Percentiles rank a stretch among this genome's conserved stretches.
Conservation (phyloP, 2,888 invertebrate genomes). For the Drosophila buzzatii region DNA sequence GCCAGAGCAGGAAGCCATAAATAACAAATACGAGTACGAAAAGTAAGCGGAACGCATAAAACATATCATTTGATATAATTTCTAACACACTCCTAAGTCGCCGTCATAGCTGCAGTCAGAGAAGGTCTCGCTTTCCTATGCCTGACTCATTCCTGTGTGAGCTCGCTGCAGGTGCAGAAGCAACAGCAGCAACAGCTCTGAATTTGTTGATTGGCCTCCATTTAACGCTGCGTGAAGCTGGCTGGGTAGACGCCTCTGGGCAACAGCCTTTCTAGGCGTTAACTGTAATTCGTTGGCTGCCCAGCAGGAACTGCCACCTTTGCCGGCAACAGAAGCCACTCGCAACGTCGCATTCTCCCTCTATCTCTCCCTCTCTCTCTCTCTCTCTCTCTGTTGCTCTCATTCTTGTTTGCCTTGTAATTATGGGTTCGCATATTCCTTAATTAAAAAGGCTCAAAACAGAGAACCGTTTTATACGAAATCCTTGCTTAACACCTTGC, state of each 20-base stretch:
- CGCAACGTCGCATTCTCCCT: conserved; percentile 9
- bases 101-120: conserved; percentile 5
- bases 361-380: neutral
- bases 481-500: conserved; percentile 51
- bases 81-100: conserved; percentile 59
- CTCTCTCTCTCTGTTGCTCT: conserved; percentile 7
- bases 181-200: conserved; percentile 38
- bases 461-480: conserved; percentile 40
- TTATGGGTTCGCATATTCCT: conserved; percentile 74
- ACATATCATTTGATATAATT: conserved; percentile 77
- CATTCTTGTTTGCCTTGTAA: conserved; percentile 40
- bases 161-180: conserved; percentile 66
- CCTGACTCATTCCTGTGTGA: conserved; percentile 9
- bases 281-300: conserved; percentile 71
- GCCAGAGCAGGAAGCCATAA: conserved; percentile 74
- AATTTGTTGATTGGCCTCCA: conserved; percentile 70
- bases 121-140: neutral
- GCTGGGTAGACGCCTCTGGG: conserved; percentile 62
- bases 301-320: conserved; percentile 79
- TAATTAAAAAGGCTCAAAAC: conserved; percentile 72
- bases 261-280: conserved; percentile 72
- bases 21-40: conserved; percentile 73
- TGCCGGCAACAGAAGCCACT: conserved; percentile 43
- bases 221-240: conserved; percentile 79
- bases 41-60: conserved; percentile 38